Percentiles rank a stretch among this genome's conserved stretches.
These are phyloP conservation scores for Phlogophora meticulosa DNA, from an alignment of 2,888 invertebrate genomes.

Conservation along the genomic window DNA sequence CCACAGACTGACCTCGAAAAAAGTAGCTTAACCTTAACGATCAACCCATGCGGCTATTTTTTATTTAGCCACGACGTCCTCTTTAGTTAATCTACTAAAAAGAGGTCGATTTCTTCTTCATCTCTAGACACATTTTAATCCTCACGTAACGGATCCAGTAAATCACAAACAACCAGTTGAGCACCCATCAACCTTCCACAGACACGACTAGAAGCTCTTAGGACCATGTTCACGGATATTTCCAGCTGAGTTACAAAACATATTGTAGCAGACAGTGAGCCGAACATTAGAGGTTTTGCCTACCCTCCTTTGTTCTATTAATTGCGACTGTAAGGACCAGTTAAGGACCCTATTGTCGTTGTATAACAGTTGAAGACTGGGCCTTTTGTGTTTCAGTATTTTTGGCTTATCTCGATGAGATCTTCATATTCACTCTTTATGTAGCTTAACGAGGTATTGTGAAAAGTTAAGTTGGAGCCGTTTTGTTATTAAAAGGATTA, in stretches of 20 bases:
- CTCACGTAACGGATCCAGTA: not conserved
- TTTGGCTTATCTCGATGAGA: constrained; percentile 66
- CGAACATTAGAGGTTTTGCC: constrained; percentile 75
- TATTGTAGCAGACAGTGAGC: constrained; percentile 68
- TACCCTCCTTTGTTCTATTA: constrained; percentile 77
- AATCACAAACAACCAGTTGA: constrained; percentile 46
- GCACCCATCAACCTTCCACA: constrained; percentile 39
- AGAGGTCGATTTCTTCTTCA: not conserved
- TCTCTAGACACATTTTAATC: not conserved
- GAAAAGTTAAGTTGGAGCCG: constrained; percentile 25
- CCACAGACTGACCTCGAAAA: no score
- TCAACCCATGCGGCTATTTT: no score
- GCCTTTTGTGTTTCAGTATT: constrained; percentile 68
- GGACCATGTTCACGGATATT: constrained; percentile 53
- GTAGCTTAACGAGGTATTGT: constrained; percentile 30
- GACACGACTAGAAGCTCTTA: constrained; percentile 37
- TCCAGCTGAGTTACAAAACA: constrained; percentile 69
- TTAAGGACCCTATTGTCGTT: constrained; percentile 56
- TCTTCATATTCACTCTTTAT: constrained; percentile 50
- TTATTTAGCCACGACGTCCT: no score
- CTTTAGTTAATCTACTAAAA: not conserved
- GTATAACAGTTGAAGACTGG: constrained; percentile 61
- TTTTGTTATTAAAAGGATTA: constrained; percentile 23
- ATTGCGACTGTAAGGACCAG: constrained; percentile 76
- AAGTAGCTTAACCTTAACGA: no score